Conservation (phyloP, 1,140 invertebrate species). For the Homarus americanus region DNA sequence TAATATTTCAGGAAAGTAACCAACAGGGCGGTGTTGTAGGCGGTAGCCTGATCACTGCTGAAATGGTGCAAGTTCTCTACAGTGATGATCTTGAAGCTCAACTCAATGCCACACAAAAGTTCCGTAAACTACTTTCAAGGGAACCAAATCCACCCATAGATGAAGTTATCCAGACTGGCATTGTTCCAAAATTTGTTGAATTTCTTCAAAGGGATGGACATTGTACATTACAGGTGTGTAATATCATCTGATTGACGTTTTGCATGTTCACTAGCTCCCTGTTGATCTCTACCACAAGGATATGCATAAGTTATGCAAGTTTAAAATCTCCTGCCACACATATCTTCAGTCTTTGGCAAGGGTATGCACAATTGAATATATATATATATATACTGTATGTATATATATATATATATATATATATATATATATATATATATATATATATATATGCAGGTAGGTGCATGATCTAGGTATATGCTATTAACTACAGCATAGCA, state of each 20-base stretch:
- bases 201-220: constrained; percentile 88
- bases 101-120: constrained; percentile 94
- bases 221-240: constrained; percentile 71
- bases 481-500: too few species aligned
- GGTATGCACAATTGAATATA: too few species aligned
- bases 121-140: constrained; percentile 94
- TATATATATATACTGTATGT: too few species aligned
- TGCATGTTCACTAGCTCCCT: too few species aligned
- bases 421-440: too few species aligned
- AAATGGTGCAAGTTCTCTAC: constrained; percentile 91
- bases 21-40: constrained; percentile 70
- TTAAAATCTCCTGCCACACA: too few species aligned
- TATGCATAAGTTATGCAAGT: too few species aligned
- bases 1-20: constrained; percentile 77
- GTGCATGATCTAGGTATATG: too few species aligned
- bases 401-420: too few species aligned
- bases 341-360: too few species aligned
- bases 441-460: too few species aligned
- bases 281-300: too few species aligned
- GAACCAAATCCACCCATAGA: constrained; percentile 99
- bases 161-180: constrained; percentile 97
- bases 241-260: neutral
- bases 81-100: constrained; percentile 89
- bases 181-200: constrained; percentile 97
- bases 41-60: constrained; percentile 80